Evolutionary conservation across 2,113 vertebrate genomes (phyloP).

Genomic region (Casuarius casuarius): DNA sequence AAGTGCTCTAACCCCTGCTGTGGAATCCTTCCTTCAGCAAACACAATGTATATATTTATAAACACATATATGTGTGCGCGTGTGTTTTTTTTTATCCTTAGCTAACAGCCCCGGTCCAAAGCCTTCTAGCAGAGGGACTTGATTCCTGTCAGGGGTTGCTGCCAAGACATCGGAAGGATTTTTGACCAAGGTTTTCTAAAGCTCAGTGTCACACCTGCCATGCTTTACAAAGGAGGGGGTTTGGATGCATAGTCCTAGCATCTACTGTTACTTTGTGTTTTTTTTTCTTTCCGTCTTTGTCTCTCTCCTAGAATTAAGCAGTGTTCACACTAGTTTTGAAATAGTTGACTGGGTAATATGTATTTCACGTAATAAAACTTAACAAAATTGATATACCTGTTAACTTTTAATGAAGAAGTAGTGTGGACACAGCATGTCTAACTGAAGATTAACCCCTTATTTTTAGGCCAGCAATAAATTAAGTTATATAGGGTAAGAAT

Average conservation of each 20-base stretch:
- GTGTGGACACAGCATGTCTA: slow-evolving; percentile 85
- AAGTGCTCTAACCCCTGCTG: slow-evolving; percentile 89
- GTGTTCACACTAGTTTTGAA: slow-evolving; percentile 86
- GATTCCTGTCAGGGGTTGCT: slow-evolving; percentile 88
- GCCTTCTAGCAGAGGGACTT: slow-evolving; percentile 84
- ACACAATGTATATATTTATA: slow-evolving; percentile 22
- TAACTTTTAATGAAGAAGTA: slow-evolving; percentile 79
- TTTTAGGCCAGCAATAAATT: slow-evolving; percentile 46
- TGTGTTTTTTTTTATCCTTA: slow-evolving; percentile 77
- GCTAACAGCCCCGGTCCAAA: slow-evolving; percentile 82
- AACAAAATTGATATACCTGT: slow-evolving; percentile 70
- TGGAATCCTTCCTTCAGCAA: slow-evolving; percentile 82
- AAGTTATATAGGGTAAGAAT: slow-evolving; percentile 61
- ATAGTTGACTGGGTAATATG: slow-evolving; percentile 73
- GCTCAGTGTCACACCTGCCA: slow-evolving; percentile 99
- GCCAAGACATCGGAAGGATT: slow-evolving; percentile 98
- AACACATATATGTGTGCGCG: slow-evolving; percentile 12
- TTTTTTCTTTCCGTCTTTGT: slow-evolving; percentile 51
- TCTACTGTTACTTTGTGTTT: slow-evolving; percentile 73
- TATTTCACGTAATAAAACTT: slow-evolving; percentile 69
- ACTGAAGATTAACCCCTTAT: slow-evolving; percentile 87
- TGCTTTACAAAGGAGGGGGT: slow-evolving; percentile 81
- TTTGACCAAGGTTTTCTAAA: slow-evolving; percentile 99
- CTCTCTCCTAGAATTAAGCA: slow-evolving; percentile 76
- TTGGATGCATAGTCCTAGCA: slow-evolving; percentile 82